phyloP scores from a whole-genome alignment of 1,140 invertebrate genomes.

The Eriosoma lanigerum region DNA sequence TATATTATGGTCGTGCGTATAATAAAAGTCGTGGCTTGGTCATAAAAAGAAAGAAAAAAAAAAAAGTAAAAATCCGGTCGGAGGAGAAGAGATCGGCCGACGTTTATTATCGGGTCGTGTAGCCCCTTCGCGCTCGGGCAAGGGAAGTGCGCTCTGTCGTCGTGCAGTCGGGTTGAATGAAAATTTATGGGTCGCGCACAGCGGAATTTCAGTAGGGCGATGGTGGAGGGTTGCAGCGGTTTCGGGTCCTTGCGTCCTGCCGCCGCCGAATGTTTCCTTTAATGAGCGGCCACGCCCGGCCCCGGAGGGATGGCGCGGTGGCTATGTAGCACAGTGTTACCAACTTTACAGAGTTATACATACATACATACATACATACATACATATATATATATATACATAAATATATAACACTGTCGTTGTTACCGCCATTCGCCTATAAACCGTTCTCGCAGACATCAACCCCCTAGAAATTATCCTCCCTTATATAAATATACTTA shows the following conservation, averaged over 20 bases:
- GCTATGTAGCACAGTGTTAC: slow-evolving; percentile 23
- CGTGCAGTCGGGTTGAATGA: slow-evolving; percentile 47
- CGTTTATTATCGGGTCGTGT: slow-evolving; percentile 45
- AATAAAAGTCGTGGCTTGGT: slow-evolving; percentile 38
- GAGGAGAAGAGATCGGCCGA: slow-evolving; percentile 9
- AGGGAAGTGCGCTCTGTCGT: slow-evolving; percentile 34
- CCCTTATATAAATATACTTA: not conserved
- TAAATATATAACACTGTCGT: no score
- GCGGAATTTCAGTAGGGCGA: slow-evolving; percentile 35
- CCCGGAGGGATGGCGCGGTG: not conserved
- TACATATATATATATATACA: no score
- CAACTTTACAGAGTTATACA: not conserved
- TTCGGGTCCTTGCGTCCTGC: slow-evolving; percentile 31
- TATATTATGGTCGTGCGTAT: not conserved
- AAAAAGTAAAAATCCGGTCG: not conserved
- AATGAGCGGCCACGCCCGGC: slow-evolving; percentile 43
- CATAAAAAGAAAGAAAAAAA: not conserved
- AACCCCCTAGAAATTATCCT: not conserved
- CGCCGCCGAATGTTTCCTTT: slow-evolving; percentile 42
- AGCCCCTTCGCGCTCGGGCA: not conserved
- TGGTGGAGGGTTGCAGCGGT: slow-evolving; percentile 6
- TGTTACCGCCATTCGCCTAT: no score
- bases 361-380: not conserved
- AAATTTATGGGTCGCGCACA: slow-evolving; percentile 46
- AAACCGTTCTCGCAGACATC: no score